These are phyloP conservation scores for Thermophis baileyi DNA, from an alignment of 2,113 vertebrate species.

Conservation along the genomic window DNA sequence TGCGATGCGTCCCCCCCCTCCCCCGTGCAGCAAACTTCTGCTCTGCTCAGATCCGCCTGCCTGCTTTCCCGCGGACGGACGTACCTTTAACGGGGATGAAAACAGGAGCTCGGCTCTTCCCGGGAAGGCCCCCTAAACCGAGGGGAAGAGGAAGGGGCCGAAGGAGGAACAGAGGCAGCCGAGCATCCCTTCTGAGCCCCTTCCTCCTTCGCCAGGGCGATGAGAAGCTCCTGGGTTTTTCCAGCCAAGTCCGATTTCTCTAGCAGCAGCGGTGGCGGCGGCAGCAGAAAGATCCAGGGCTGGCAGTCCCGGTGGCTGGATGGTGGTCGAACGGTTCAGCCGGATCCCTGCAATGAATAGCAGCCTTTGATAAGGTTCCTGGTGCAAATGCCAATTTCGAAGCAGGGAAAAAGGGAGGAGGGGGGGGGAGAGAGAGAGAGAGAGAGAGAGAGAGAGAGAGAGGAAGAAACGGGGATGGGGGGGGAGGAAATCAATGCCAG, in stretches of 20 bases:
- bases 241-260: conserved; percentile 68
- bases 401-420: background rate
- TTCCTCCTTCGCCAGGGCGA: background rate
- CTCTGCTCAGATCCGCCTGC: background rate
- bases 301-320: conserved; percentile 76
- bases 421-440: too few relatives aligned
- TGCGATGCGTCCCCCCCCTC: conserved; percentile 16
- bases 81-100: conserved; percentile 43
- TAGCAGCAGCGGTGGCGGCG: background rate
- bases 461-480: too few relatives aligned
- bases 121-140: background rate
- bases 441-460: too few relatives aligned
- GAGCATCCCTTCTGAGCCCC: background rate
- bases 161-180: background rate
- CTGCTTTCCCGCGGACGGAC: conserved; percentile 33
- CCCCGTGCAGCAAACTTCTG: background rate
- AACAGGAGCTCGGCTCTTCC: background rate
- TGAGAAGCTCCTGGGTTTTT: conserved; percentile 37
- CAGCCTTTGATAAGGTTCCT: conserved; percentile 77
- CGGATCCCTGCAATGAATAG: conserved; percentile 78
- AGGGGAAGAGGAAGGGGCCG: background rate
- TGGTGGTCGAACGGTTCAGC: conserved; percentile 76
- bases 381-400: conserved; percentile 75
- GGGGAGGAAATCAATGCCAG: conserved; percentile 68
- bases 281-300: conserved; percentile 49